Evolutionary conservation across 2,797 vertebrate species (phyloP).

Genomic region (Rhinoraja longicauda): DNA sequence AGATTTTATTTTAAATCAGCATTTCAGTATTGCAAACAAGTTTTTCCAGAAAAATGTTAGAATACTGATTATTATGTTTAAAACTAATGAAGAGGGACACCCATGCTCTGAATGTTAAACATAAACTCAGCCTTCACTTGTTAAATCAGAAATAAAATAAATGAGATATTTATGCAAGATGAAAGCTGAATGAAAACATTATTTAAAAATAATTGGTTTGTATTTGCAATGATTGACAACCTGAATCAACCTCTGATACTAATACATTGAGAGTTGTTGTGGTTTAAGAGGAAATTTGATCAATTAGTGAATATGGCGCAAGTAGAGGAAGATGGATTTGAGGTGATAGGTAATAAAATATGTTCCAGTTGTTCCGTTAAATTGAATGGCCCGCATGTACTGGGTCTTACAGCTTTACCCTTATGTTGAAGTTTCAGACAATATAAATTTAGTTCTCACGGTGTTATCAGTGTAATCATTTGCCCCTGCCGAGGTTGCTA

Average conservation of each 20-base stretch:
- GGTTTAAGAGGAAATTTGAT: neutral
- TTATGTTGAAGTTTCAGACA: neutral
- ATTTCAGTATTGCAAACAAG: neutral
- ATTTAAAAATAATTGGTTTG: neutral
- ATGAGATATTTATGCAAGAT: neutral
- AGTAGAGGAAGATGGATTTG: neutral
- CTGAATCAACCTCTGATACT: neutral
- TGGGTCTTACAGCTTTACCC: neutral
- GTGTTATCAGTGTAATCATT: neutral
- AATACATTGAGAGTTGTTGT: neutral
- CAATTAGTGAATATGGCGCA: neutral
- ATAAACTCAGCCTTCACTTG: neutral
- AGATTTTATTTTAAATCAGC: neutral
- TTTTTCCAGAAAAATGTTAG: neutral
- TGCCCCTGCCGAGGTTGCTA: neutral
- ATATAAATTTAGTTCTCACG: neutral
- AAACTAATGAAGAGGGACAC: too few species aligned
- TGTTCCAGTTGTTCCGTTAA: neutral
- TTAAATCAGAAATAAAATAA: neutral
- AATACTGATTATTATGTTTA: neutral
- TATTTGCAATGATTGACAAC: neutral
- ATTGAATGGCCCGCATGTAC: neutral
- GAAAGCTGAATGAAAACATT: neutral
- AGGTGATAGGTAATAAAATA: neutral
- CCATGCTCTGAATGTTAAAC: neutral